phyloP scores from a whole-genome alignment of 2,797 vertebrate species.

The Mormyrus hasselquistii region DNA sequence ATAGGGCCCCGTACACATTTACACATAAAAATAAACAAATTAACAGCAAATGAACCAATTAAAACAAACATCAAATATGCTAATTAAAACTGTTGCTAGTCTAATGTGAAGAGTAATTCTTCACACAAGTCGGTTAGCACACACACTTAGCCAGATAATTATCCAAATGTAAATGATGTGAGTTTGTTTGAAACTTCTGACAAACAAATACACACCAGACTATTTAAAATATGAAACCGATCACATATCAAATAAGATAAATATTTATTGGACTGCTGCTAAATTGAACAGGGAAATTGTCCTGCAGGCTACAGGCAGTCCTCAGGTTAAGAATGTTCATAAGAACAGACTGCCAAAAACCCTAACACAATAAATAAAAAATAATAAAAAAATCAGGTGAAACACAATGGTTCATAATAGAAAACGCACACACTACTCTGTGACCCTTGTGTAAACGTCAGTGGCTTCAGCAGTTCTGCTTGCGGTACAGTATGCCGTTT shows the following conservation, averaged over 20 bases:
- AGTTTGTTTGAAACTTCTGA: background rate
- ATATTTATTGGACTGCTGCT: background rate
- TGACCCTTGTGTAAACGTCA: background rate
- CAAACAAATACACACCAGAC: background rate
- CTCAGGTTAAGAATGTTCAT: background rate
- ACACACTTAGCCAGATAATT: constrained; percentile 5
- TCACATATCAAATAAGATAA: constrained; percentile 13
- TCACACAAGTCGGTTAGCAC: constrained; percentile 1
- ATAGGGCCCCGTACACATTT: background rate
- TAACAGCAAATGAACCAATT: background rate
- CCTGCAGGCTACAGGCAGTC: background rate
- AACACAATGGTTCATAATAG: background rate
- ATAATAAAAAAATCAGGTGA: background rate
- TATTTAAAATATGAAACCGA: background rate
- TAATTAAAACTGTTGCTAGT: background rate
- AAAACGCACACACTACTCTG: background rate
- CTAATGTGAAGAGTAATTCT: constrained; percentile 13
- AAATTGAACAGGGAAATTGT: constrained; percentile 8
- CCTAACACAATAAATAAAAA: background rate
- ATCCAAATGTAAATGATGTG: background rate
- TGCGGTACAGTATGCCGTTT: background rate
- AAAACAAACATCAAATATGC: background rate
- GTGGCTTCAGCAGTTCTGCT: background rate
- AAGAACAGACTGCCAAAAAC: background rate
- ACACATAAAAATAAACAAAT: constrained; percentile 8